Base-by-base conservation (phyloP, 2,888 invertebrate genomes). In the Dryococelus australis region DNA sequence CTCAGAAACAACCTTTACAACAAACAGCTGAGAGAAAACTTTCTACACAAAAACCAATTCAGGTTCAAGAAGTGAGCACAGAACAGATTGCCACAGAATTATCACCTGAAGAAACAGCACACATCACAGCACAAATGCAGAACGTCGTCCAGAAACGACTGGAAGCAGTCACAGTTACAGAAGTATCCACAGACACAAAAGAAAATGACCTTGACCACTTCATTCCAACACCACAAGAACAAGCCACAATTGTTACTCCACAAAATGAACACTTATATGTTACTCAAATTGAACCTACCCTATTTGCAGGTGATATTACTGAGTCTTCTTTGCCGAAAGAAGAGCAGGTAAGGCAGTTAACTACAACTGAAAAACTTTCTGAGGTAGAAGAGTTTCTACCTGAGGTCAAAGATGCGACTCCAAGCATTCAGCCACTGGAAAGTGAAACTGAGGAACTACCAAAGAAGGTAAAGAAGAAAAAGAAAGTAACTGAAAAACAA, bases 391-490 rank as follows among this genome's bases (percentile, higher is more conserved):
- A 89, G 53, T 85, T 86, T 85, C 13, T 78, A 26, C 84, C 78
- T 43, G 53, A 26, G 4, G 47, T 84, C 51, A 65, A 65, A 78
- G 78, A 81, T 27, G 87, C 83, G 12, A 53, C 65, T 65, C 65
- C 65, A 65, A 65, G 83, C 47, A 85, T 84, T 47, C 85, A 87
- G 79, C 47, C 86, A 16, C 84, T 85, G 24, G 86, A 81, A 87
- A 85, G 86, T 65, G 28, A 53, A 86, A 83, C 81, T 85, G 89
- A 89, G 27, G 89, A 90, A 85, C 90, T 89, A 8, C 90, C 90
- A 24, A 90, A 90, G 90, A 91, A 88, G 91, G 92, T 89, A 90
- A 91, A 85, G 89, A 90, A 88, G 90, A 91, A 90, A 88, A 90
- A 89, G 90, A 91, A 87, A 47, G 88, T 90, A 26, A 87, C 90